A percentile compares a stretch with the other conserved stretches of the same genome.
phyloP scores from a whole-genome alignment of 2,888 invertebrate genomes.

The Salpingus planirostris region DNA sequence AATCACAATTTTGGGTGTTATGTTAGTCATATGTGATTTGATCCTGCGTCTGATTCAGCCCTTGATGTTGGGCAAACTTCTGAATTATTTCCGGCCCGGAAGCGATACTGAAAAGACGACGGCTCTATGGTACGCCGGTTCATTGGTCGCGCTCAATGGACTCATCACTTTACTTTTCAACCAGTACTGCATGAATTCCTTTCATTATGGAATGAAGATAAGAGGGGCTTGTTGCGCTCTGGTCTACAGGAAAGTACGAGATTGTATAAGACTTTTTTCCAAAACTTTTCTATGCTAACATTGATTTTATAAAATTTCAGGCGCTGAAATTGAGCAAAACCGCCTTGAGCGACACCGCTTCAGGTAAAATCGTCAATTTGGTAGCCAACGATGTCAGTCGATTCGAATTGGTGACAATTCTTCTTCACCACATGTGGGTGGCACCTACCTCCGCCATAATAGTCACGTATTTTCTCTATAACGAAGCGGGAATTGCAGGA shows the following conservation, averaged over 20 bases:
- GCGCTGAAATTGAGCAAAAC: slow-evolving; percentile 61
- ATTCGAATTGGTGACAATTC: slow-evolving; percentile 77
- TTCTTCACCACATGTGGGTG: slow-evolving; percentile 81
- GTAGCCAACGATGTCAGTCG: slow-evolving; percentile 91
- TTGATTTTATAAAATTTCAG: too few relatives aligned
- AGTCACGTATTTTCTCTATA: slow-evolving; percentile 71
- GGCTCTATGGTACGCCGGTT: slow-evolving; percentile 54
- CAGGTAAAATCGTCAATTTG: slow-evolving; percentile 87
- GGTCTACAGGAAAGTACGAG: slow-evolving; percentile 83
- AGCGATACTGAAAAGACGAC: slow-evolving; percentile 45
- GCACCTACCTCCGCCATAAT: slow-evolving; percentile 59
- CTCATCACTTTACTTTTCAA: slow-evolving; percentile 54
- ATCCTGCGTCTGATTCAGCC: slow-evolving; percentile 56
- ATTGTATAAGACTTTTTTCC: slow-evolving; percentile 36
- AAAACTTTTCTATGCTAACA: too few relatives aligned
- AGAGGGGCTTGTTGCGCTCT: slow-evolving; percentile 75
- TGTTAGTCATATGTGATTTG: slow-evolving; percentile 52
- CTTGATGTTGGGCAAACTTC: slow-evolving; percentile 53
- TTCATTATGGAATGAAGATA: slow-evolving; percentile 72
- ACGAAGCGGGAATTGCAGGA: slow-evolving; percentile 61
- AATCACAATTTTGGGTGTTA: slow-evolving; percentile 52
- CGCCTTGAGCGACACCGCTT: slow-evolving; percentile 63
- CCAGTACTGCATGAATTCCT: slow-evolving; percentile 58
- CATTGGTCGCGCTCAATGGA: slow-evolving; percentile 48
- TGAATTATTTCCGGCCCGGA: slow-evolving; percentile 56